phyloP scores from a whole-genome alignment of 2,797 vertebrate genomes.

The Chloroceryle amazona region DNA sequence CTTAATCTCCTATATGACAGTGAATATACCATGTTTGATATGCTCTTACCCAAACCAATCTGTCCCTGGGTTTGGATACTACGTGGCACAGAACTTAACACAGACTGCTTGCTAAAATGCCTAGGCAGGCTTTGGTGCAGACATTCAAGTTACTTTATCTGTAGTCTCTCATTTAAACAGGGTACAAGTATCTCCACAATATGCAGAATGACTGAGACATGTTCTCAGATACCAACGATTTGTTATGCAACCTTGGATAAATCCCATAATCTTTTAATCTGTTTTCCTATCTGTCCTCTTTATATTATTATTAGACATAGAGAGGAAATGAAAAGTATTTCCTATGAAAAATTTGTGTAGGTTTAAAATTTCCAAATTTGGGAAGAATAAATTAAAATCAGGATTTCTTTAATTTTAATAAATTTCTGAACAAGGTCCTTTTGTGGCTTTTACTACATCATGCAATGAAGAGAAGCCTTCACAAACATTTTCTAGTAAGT shows the following conservation, averaged over 20 bases:
- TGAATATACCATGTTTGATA: neutral
- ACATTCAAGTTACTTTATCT: neutral
- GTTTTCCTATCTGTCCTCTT: neutral
- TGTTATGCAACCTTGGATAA: neutral
- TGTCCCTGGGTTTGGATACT: neutral
- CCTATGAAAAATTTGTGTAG: neutral
- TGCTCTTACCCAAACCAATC: neutral
- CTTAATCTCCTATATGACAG: neutral
- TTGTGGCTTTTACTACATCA: neutral
- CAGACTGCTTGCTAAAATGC: neutral
- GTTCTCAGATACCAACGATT: neutral
- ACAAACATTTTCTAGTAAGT: neutral
- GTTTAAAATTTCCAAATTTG: neutral
- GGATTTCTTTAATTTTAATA: neutral
- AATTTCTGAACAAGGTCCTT: neutral
- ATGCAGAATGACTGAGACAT: neutral
- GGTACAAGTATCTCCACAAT: neutral
- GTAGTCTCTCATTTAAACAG: neutral
- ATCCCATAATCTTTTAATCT: neutral
- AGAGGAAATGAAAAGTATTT: fast-evolving
- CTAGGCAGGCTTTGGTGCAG: neutral
- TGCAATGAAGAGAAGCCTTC: neutral
- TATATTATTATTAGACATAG: neutral
- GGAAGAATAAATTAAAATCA: neutral
- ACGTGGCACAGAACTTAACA: neutral